Conservation (phyloP, 2,888 invertebrate genomes). For the Drosophila nr. perissopoda region DNA sequence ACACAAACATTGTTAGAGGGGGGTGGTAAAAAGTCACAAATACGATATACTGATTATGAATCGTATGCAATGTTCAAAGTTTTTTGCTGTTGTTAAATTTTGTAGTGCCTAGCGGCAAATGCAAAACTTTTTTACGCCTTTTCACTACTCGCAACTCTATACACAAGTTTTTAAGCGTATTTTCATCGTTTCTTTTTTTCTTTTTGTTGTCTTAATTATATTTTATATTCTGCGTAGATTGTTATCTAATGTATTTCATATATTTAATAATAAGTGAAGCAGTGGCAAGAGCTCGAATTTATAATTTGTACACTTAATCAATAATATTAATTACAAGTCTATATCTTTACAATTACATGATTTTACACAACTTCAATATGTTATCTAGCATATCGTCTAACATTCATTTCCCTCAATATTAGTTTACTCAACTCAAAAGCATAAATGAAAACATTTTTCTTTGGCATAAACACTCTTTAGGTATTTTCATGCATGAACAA, state of each 20-base stretch:
- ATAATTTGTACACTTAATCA: not conserved
- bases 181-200: not conserved
- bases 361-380: not conserved
- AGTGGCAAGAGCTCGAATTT: not conserved
- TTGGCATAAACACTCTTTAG: not conserved
- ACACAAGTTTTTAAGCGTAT: not conserved
- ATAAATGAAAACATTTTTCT: not conserved
- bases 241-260: not conserved
- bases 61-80: constrained; percentile 18
- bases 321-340: not conserved
- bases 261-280: not conserved
- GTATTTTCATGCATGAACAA: not conserved
- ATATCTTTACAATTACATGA: not conserved
- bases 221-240: not conserved
- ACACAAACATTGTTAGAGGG: not conserved
- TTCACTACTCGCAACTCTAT: constrained; percentile 7
- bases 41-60: constrained; percentile 3
- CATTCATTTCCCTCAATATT: not conserved
- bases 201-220: too few species aligned
- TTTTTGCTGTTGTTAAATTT: constrained; percentile 50
- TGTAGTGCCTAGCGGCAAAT: constrained; percentile 39
- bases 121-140: constrained; percentile 33
- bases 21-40: constrained; percentile 1
- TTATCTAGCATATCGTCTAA: not conserved
- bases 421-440: not conserved